Evolutionary conservation across 2,797 vertebrate genomes (phyloP), one percentile per base, ranked within the genome.

Genomic region (Sebastes itinus): DNA sequence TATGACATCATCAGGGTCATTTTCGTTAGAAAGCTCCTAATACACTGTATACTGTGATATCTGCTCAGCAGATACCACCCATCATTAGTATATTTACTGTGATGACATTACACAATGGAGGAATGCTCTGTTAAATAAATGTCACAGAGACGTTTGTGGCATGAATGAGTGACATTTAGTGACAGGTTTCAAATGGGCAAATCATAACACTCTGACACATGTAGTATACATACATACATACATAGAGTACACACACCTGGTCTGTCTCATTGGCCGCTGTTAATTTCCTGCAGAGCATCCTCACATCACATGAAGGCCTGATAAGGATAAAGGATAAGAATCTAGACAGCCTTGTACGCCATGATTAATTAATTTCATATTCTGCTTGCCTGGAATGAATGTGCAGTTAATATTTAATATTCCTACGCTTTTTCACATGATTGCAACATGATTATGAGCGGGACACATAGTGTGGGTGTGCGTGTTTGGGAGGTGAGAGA

Each of bases 351-450:
- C 84, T 88, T 83, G 82, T 93, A 88, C 7, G 20, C 68, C 85
- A 93, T 95, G 86, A 95, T 94, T 94, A 91, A 95, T 95, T 95
- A 71, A 95, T 90, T 84, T 87, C 82, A 88, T 93, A 90, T 93
- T 93, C 91, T 85, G 88, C 86, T 88, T 82, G 88, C 81, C 82
- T 77, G 75, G 78, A 94, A 95, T 91, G 84, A 92, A 95, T 87
- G 87, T 87, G 86, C 74, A 74, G 78, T 95, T 92, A 95, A 95
- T 95, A 92, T 93, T 94, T 95, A 68, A 95, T 94, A 84, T 76
- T 83, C 67, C 78, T 75, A 14, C 32, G 11, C 75, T 76, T 92
- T 87, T 90, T 86, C 78, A 83, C 72, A 80, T 84, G 87, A 88
- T 92, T 87, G 82, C 85, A 85, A 86, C 84, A 89, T 86, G 77